Evolutionary conservation across 2,888 invertebrate species (phyloP), one percentile per base, ranked within the genome.

Genomic region (Idaea dimidiata): DNA sequence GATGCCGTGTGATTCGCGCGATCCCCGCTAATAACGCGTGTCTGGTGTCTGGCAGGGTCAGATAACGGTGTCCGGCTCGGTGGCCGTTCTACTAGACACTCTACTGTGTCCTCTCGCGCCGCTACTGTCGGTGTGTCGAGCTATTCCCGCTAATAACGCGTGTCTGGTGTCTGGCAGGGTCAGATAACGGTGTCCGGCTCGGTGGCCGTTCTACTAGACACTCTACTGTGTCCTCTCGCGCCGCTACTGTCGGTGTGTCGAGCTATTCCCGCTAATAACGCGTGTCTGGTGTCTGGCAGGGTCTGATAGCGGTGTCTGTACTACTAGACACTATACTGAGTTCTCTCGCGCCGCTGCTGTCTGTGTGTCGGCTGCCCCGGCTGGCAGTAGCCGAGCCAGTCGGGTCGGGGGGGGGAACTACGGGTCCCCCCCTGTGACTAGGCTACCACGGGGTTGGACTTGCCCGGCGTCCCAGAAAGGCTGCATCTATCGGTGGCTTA

Each of bases 151-250:
- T n/a, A n/a, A n/a, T n/a, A n/a, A n/a, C n/a, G n/a, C 5, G 56
- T 56, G 17, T 56, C 8, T 17, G 6, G 3, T 4, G 0, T 17
- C 6, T 56, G 1, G 8, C 89, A 96, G 95, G 98, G 98, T 14
- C 97, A 98, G 87, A 98, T 98, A 67, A 98, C 98, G 0, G 98
- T 99, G 16, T 98, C 98, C 0, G 99, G 98, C 0, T 98, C 98
- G 65, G 94, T 99, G 64, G 98, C 98, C 0, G 98, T 99, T 16
- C 93, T 99, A 16, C 89, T 99, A 68, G 99, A 99, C 89, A 98
- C 98, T 1, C 88, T 99, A 66, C 93, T 99, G 33, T 99, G 99
- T 86, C 97, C 98, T 1, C 93, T 98, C 72, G 98, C 97, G 0
- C 98, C 99, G 7, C 90, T 99, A 62, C 93, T 98, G 73, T 96